These are phyloP conservation scores for Paguma larvata DNA, from an alignment of 2,797 vertebrate genomes.

Conservation along the genomic window DNA sequence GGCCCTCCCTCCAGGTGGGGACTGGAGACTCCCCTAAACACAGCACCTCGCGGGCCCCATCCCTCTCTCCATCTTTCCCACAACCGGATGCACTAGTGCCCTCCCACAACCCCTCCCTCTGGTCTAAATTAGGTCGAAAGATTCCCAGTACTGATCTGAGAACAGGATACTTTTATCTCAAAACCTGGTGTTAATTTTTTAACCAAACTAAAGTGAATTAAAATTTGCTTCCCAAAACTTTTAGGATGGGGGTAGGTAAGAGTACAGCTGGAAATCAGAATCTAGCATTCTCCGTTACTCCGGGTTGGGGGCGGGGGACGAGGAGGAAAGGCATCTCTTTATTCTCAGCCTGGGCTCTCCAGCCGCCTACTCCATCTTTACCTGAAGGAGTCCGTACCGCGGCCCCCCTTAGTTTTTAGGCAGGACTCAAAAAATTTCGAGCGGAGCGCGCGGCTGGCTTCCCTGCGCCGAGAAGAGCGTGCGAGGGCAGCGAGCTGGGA, in stretches of 20 bases:
- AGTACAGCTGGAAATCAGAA: not conserved
- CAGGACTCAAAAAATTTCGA: not conserved
- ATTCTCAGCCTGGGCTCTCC: too few relatives aligned
- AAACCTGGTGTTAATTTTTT: slow-evolving; percentile 11
- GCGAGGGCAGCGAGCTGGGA: not conserved
- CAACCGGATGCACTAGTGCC: not conserved
- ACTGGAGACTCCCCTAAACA: not conserved
- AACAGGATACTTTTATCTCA: not conserved
- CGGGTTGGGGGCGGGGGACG: not conserved
- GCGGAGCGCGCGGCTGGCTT: rapidly evolving
- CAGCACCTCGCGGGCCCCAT: not conserved
- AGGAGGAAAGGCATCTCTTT: not conserved
- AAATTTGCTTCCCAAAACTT: not conserved
- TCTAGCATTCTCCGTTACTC: not conserved
- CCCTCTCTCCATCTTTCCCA: not conserved
- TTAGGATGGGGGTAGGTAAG: not conserved
- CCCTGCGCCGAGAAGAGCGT: not conserved
- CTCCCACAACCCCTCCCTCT: not conserved
- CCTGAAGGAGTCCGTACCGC: not conserved
- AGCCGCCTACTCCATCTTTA: not conserved
- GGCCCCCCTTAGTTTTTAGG: rapidly evolving
- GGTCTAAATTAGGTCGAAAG: not conserved
- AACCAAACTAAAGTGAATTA: slow-evolving; percentile 15
- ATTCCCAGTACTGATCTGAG: not conserved
- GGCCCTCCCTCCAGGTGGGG: not conserved